phyloP scores from a whole-genome alignment of 2,888 invertebrate species.

The Pollenia amentaria region DNA sequence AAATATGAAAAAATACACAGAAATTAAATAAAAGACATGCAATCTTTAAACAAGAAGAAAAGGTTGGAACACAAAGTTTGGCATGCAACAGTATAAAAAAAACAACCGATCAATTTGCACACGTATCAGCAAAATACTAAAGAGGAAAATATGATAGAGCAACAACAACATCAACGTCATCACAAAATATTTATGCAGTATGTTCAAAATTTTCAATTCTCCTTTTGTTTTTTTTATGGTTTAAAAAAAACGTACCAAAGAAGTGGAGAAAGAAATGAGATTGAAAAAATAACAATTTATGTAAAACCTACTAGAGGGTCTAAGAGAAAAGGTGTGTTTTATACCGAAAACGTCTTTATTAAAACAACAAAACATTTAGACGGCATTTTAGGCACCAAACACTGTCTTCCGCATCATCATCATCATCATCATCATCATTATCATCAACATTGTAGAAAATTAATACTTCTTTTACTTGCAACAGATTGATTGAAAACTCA shows the following conservation, averaged over 20 bases:
- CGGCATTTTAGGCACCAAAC: conserved; percentile 78
- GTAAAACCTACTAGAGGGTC: conserved; percentile 55
- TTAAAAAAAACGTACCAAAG: background rate
- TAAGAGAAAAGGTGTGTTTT: conserved; percentile 67
- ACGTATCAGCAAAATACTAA: conserved; percentile 60
- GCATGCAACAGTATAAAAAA: conserved; percentile 66
- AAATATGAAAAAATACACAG: conserved; percentile 39
- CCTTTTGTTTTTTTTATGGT: background rate
- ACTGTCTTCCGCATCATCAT: conserved; percentile 70
- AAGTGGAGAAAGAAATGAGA: background rate
- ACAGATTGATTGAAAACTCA: conserved; percentile 74
- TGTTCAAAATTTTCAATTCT: conserved; percentile 41
- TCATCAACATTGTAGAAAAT: conserved; percentile 69
- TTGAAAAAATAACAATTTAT: conserved; percentile 34
- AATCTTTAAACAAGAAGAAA: conserved; percentile 39
- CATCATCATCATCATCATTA: conserved; percentile 46
- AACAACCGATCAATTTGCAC: conserved; percentile 70
- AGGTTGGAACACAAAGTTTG: conserved; percentile 28
- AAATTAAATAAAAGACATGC: conserved; percentile 66
- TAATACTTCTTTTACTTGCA: conserved; percentile 63
- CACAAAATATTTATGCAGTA: conserved; percentile 44
- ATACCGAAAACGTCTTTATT: conserved; percentile 80
- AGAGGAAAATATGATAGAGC: background rate
- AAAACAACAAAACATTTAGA: conserved; percentile 83
- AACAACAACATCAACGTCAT: conserved; percentile 24